A percentile compares a stretch with the other conserved stretches of the same genome.
These are phyloP conservation scores for Apus apus DNA, from an alignment of 2,113 vertebrate species.

Conservation along the genomic window DNA sequence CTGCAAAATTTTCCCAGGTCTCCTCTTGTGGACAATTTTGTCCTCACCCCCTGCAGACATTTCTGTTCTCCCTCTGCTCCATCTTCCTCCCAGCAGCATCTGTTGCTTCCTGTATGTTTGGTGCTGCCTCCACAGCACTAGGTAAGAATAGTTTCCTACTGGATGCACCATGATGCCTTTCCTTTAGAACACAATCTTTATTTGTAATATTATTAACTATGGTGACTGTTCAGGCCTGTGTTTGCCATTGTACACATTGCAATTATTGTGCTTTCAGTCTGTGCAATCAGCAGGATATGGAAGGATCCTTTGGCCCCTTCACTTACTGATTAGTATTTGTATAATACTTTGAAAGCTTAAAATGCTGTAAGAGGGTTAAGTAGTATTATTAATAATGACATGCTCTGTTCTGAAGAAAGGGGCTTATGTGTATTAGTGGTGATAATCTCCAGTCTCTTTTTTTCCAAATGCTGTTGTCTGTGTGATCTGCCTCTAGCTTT, in stretches of 20 bases:
- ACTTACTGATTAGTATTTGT: conserved; percentile 38
- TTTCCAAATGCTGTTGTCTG: background rate
- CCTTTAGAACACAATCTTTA: background rate
- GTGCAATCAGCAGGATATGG: background rate
- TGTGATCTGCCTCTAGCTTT: conserved; percentile 1
- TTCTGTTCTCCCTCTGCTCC: background rate
- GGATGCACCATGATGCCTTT: background rate
- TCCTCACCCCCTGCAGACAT: background rate
- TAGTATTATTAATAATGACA: background rate
- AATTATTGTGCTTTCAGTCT: background rate
- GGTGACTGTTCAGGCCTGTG: background rate
- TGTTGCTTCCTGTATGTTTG: background rate
- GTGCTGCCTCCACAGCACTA: background rate
- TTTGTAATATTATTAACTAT: background rate
- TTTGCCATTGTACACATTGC: background rate
- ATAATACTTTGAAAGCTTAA: conserved; percentile 12
- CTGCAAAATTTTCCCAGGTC: background rate
- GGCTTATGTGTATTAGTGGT: background rate
- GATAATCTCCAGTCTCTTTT: conserved; percentile 33
- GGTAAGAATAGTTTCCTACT: background rate
- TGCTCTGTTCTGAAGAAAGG: background rate
- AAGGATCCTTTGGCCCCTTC: conserved; percentile 32
- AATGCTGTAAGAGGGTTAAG: conserved; percentile 16
- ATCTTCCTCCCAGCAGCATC: background rate
- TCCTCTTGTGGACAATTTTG: background rate